These are phyloP conservation scores for Grammomys dolichurus DNA, from an alignment of 2,113 vertebrate species.

Conservation along the genomic window DNA sequence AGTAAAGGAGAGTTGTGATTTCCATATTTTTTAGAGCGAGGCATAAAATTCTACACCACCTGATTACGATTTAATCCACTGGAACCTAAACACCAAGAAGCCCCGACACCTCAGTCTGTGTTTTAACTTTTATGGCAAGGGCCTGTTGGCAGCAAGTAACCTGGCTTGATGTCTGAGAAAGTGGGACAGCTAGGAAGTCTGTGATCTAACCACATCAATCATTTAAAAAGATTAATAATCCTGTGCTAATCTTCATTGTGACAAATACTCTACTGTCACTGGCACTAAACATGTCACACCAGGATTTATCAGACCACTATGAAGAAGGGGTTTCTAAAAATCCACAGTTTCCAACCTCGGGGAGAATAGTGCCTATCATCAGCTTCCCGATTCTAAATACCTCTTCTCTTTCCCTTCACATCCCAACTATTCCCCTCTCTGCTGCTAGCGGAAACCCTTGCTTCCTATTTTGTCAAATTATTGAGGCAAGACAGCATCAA, in stretches of 20 bases:
- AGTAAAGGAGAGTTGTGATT: background rate
- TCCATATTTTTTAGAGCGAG: background rate
- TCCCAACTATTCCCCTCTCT: background rate
- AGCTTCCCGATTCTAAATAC: background rate
- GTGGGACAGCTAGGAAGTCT: background rate
- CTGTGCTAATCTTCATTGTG: background rate
- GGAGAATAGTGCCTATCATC: background rate
- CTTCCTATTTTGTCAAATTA: constrained; percentile 9
- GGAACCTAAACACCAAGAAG: background rate
- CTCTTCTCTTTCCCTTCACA: background rate
- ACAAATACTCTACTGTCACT: constrained; percentile 28
- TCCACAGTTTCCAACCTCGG: background rate
- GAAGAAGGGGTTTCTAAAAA: background rate
- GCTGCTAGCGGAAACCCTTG: background rate
- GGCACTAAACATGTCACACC: background rate
- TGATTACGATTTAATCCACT: background rate
- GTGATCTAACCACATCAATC: background rate
- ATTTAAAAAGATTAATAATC: background rate
- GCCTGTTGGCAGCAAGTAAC: background rate
- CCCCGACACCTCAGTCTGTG: background rate
- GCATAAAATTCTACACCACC: background rate
- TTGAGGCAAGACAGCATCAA: background rate
- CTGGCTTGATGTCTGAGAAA: background rate
- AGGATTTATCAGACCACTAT: background rate
- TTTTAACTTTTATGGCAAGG: background rate